Evolutionary conservation across 23 tunicate species (phyloP).

Genomic region (Phallusia fumigata): DNA sequence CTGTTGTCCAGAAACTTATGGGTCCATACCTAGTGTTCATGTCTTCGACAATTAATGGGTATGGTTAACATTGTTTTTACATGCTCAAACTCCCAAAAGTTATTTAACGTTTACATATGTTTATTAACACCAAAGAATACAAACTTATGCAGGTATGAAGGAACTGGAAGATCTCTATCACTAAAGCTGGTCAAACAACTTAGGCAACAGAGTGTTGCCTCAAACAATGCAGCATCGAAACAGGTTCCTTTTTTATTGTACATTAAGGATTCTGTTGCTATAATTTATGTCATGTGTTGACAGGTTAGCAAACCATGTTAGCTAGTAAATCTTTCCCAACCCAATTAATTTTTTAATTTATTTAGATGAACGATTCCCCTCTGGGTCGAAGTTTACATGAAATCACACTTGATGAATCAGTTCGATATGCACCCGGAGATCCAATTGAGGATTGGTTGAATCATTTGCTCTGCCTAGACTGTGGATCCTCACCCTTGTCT

Average conservation of each 20-base stretch:
- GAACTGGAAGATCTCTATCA: constrained; percentile 90
- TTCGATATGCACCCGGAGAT: constrained; percentile 89
- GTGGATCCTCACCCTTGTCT: constrained; percentile 39
- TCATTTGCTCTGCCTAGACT: constrained; percentile 82
- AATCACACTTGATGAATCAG: constrained; percentile 84
- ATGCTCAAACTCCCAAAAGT: background rate
- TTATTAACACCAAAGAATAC: background rate
- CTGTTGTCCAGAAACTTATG: constrained; percentile 78
- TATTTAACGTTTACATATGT: background rate
- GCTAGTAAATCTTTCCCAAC: too few species aligned
- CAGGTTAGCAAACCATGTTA: too few species aligned
- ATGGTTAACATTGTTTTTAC: too few species aligned
- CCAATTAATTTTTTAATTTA: background rate
- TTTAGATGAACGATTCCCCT: constrained; percentile 41
- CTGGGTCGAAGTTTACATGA: constrained; percentile 74
- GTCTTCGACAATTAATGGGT: constrained; percentile 97
- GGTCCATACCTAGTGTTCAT: constrained; percentile 94
- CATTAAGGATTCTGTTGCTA: too few species aligned
- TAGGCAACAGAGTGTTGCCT: constrained; percentile 59
- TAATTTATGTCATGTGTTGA: too few species aligned
- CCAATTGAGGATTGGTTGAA: constrained; percentile 96
- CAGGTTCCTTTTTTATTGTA: constrained; percentile 16
- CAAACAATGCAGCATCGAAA: constrained; percentile 35
- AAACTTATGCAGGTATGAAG: constrained; percentile 68
- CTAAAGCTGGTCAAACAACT: constrained; percentile 79